These are phyloP conservation scores for Biston betularia DNA, from an alignment of 2,888 invertebrate species.

Conservation along the genomic window DNA sequence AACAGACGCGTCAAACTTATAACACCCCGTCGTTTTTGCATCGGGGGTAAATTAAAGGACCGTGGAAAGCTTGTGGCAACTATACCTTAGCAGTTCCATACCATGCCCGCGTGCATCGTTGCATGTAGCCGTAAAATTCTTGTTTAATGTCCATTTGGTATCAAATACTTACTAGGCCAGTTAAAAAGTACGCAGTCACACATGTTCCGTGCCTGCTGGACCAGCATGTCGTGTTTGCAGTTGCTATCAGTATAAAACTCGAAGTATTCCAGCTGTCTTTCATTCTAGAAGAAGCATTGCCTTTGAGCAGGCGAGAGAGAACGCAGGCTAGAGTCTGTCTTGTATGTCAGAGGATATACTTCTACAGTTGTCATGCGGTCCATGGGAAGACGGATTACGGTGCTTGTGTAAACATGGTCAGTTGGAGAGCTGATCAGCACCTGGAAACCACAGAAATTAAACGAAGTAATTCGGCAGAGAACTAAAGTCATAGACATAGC, in stretches of 20 bases:
- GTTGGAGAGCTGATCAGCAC: constrained; percentile 75
- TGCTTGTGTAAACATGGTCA: constrained; percentile 77
- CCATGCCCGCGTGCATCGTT: too few relatives aligned
- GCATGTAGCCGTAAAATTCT: too few relatives aligned
- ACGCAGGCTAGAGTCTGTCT: constrained; percentile 69
- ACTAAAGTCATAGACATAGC: too few relatives aligned
- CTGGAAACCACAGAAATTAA: constrained; percentile 58
- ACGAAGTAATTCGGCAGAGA: too few relatives aligned
- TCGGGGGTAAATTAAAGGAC: too few relatives aligned
- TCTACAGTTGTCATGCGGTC: constrained; percentile 78
- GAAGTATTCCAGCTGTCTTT: constrained; percentile 70
- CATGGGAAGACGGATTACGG: constrained; percentile 78
- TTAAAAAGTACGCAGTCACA: constrained; percentile 80
- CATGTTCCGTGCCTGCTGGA: constrained; percentile 71
- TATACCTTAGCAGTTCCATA: too few relatives aligned
- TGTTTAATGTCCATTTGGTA: too few relatives aligned
- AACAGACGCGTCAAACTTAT: too few relatives aligned
- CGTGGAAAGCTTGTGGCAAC: too few relatives aligned
- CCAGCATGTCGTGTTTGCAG: constrained; percentile 82
- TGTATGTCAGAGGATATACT: constrained; percentile 76
- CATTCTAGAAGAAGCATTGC: constrained; percentile 79
- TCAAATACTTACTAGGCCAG: constrained; percentile 73
- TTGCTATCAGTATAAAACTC: constrained; percentile 84
- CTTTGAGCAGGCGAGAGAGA: constrained; percentile 65
- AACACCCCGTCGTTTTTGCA: too few relatives aligned